Percentiles rank a stretch among this genome's conserved stretches.
phyloP scores from a whole-genome alignment of 1,140 invertebrate genomes.

The Linepithema humile region DNA sequence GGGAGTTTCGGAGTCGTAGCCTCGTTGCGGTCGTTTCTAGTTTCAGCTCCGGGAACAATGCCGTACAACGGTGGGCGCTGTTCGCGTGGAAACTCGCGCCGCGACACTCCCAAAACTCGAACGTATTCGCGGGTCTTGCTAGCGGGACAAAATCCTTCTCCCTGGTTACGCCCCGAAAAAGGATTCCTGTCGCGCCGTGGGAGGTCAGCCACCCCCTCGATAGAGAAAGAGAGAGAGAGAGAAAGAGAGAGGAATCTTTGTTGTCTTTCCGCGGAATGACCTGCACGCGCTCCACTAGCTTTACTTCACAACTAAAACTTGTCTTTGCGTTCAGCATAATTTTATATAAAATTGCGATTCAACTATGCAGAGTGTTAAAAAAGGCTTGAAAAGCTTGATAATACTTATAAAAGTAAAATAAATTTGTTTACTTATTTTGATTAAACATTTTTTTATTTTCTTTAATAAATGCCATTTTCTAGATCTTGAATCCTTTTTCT shows the following conservation, averaged over 20 bases:
- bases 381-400: no score
- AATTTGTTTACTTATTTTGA: no score
- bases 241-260: constrained; percentile 24
- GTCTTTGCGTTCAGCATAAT: constrained; percentile 21
- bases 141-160: constrained; percentile 6
- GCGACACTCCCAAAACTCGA: constrained; percentile 1
- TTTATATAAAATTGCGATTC: neutral
- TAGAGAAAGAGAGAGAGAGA: no score
- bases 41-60: constrained; percentile 52
- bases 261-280: neutral
- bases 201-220: neutral
- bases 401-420: no score
- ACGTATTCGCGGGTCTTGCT: neutral
- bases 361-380: no score
- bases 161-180: constrained; percentile 23
- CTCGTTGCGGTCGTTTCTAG: constrained; percentile 47
- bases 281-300: neutral
- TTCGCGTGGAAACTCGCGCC: neutral
- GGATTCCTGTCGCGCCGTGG: neutral
- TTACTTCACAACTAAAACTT: neutral
- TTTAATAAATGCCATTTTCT: no score
- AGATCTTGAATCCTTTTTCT: no score
- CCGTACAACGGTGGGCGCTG: constrained; percentile 11
- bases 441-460: no score
- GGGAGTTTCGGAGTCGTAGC: constrained; percentile 29